Conservation (phyloP, 1,140 invertebrate genomes). For the Drosophila repletoides region DNA sequence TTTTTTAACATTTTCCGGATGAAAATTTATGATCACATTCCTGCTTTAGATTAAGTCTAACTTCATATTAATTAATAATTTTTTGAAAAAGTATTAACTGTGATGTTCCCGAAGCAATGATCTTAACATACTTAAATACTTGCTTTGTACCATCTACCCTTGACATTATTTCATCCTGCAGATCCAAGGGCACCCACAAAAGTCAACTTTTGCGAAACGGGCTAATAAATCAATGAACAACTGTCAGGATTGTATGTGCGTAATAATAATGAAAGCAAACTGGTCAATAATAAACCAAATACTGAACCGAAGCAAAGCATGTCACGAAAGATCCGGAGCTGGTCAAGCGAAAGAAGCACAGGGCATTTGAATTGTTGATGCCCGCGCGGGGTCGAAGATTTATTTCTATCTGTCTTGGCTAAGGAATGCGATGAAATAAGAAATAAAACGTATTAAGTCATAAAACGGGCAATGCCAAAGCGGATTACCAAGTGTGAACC, state of each 20-base stretch:
- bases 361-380: constrained; percentile 77
- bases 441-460: constrained; percentile 80
- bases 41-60: no score
- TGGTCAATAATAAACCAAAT: constrained; percentile 75
- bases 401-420: constrained; percentile 49
- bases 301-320: constrained; percentile 58
- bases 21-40: no score
- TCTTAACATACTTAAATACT: no score
- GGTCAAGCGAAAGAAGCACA: constrained; percentile 62
- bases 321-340: constrained; percentile 64
- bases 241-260: constrained; percentile 74
- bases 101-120: no score
- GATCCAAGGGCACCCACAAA: no score
- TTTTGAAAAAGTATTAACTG: no score
- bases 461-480: constrained; percentile 63
- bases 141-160: no score
- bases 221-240: constrained; percentile 78
- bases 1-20: no score
- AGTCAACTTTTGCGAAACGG: constrained; percentile 36
- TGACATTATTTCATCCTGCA: no score
- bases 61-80: no score
- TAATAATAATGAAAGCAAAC: constrained; percentile 73
- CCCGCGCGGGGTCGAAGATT: constrained; percentile 58
- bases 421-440: constrained; percentile 69
- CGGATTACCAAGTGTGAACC: constrained; percentile 76